These are phyloP conservation scores for Ophioninae sp. DNA, from an alignment of 2,888 invertebrate genomes.

Conservation along the genomic window DNA sequence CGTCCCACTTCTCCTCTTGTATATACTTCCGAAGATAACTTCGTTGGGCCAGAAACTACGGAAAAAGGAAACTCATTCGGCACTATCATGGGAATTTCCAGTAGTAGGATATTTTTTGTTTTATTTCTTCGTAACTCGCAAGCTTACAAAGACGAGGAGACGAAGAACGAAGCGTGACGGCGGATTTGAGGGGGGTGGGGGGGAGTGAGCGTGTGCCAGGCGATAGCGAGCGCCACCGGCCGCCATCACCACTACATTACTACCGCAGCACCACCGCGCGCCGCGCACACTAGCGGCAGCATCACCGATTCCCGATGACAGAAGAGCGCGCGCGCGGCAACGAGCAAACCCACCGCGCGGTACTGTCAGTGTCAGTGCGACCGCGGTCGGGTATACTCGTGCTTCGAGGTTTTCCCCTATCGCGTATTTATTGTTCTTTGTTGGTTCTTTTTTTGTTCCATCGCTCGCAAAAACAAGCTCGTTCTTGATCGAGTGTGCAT, in stretches of 20 bases:
- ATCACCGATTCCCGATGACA: slow-evolving; percentile 76
- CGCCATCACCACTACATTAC: slow-evolving; percentile 29
- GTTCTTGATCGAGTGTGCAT: too few relatives aligned
- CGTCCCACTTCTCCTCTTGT: too few relatives aligned
- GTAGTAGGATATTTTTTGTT: neutral
- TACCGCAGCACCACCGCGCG: slow-evolving; percentile 28
- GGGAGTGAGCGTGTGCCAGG: slow-evolving; percentile 40
- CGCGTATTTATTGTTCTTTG: neutral
- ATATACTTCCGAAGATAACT: neutral
- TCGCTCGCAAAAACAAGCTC: neutral
- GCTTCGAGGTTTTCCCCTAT: neutral
- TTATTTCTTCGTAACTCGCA: neutral
- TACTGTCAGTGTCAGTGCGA: slow-evolving; percentile 79
- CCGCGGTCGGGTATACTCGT: slow-evolving; percentile 64
- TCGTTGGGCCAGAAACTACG: neutral
- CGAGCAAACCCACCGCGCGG: slow-evolving; percentile 45
- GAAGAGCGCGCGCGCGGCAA: slow-evolving; percentile 61
- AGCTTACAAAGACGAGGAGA: neutral
- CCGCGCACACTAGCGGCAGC: slow-evolving; percentile 42
- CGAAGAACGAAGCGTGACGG: neutral
- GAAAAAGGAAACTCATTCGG: neutral
- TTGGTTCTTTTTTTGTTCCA: neutral
- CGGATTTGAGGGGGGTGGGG: slow-evolving; percentile 34
- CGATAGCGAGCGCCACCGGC: slow-evolving; percentile 41
- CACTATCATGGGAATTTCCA: slow-evolving; percentile 26